A percentile compares a stretch with the other conserved stretches of the same genome.
These are phyloP conservation scores for Apotomis capreana DNA, from an alignment of 2,888 invertebrate genomes.

Conservation along the genomic window DNA sequence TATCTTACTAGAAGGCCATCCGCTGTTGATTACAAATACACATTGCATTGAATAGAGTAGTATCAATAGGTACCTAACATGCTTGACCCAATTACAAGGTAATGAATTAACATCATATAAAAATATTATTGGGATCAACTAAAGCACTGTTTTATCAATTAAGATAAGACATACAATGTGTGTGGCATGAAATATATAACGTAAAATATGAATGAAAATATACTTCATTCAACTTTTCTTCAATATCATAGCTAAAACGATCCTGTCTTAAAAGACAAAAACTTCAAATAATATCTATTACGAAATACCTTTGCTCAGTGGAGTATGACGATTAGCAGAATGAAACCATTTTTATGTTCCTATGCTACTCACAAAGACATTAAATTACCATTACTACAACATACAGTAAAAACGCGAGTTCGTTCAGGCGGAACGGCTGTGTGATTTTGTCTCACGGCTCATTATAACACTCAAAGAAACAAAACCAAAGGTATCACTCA, in stretches of 20 bases:
- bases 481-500: conserved; percentile 83
- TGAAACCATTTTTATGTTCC: conserved; percentile 29
- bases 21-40: background rate
- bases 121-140: background rate
- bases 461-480: conserved; percentile 61
- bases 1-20: background rate
- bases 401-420: conserved; percentile 47
- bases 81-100: conserved; percentile 21
- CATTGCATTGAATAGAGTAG: background rate
- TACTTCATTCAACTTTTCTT: background rate
- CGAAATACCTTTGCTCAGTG: conserved; percentile 49
- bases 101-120: conserved; percentile 7
- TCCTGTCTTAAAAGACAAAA: conserved; percentile 5
- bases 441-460: conserved; percentile 68
- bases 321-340: conserved; percentile 47
- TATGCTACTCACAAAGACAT: conserved; percentile 37
- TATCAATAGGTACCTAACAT: conserved; percentile 3
- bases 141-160: conserved; percentile 2
- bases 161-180: conserved; percentile 11
- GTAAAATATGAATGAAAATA: background rate
- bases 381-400: conserved; percentile 38
- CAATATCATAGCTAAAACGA: background rate
- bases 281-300: conserved; percentile 44
- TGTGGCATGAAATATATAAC: background rate
- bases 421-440: conserved; percentile 65